Base-by-base conservation (phyloP, 1,140 invertebrate species). In the Sminthurinus signatus region DNA sequence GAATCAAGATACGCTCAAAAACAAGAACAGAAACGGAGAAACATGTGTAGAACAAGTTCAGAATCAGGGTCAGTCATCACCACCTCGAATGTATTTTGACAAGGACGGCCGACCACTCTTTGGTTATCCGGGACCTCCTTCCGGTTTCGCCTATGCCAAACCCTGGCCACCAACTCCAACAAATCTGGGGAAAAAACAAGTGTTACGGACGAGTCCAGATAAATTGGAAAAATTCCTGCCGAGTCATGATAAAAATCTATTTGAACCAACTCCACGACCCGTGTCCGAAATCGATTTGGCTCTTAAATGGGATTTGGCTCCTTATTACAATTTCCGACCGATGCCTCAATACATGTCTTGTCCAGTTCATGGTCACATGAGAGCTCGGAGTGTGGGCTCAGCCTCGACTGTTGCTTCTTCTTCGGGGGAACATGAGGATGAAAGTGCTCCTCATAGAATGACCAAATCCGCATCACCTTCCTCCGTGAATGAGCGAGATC, bases 111-210 rank as follows among this genome's bases (percentile, higher is more conserved):
- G 27, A 62, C 48, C 31, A 32, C 21, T 66, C 25, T 56, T 56
- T 56, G 58, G 54, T 17, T 15, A 5, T 8, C 23, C 36, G 19
- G 32, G 21, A 31, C 36, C 17, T 25, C 64, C 64, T 28, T 43
- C 59, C 19, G 64, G 58, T 15, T 66, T 56, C 28, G 64, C 64
- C 14, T 23, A 27, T 12, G 51, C 25, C 21, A 36, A 60, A 32
- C 64, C 64, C 14, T 61, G 59, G 39, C 64, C 64, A 14, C 64
- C 64, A 10, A 31, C 32, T 10, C 64, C 64, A 8, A 61, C 59
- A 3, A 66, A 66, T 48, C 32, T 66, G 36, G 28, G 21, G 1
- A 66, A 66, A 51, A 66, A 66, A n/a, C 61, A 43, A 61, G 64
- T 66, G 8, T 43, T 66, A 12, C 36, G 64, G 29, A 19, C 55